Evolutionary conservation across 2,888 invertebrate species (phyloP).

Genomic region (Ophonus ardosiacus): DNA sequence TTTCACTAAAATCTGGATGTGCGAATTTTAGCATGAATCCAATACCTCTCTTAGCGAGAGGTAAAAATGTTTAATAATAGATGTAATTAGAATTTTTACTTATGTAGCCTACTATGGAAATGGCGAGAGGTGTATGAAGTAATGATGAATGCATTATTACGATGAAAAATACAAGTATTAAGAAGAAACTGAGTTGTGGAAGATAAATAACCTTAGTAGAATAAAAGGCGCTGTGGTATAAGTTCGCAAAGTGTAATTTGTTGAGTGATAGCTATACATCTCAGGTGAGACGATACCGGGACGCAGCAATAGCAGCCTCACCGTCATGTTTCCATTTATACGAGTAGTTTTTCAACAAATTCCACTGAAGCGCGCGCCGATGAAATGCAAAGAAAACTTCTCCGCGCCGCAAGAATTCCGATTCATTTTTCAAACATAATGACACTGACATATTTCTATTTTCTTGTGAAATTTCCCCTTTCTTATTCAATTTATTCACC

Average conservation of each 20-base stretch:
- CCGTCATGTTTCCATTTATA: slow-evolving; percentile 43
- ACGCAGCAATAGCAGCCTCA: too few relatives aligned
- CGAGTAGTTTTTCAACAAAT: slow-evolving; percentile 49
- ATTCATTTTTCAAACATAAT: slow-evolving; percentile 64
- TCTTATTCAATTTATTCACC: slow-evolving; percentile 62
- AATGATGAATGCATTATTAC: too few relatives aligned
- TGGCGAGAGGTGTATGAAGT: too few relatives aligned
- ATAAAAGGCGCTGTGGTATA: neutral
- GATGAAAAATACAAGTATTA: neutral
- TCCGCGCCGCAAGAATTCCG: slow-evolving; percentile 42
- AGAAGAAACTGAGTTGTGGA: neutral
- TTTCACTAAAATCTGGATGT: too few relatives aligned
- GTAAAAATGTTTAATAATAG: too few relatives aligned
- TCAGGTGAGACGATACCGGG: slow-evolving; percentile 11
- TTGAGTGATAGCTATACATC: slow-evolving; percentile 13
- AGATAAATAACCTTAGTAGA: neutral
- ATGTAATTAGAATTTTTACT: too few relatives aligned
- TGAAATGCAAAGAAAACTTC: slow-evolving; percentile 61
- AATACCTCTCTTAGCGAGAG: too few relatives aligned
- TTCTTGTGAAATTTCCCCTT: slow-evolving; percentile 59
- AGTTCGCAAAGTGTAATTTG: slow-evolving; percentile 11
- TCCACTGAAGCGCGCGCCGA: slow-evolving; percentile 40
- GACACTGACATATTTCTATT: slow-evolving; percentile 65
- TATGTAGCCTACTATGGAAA: too few relatives aligned
- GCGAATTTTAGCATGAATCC: too few relatives aligned